Evolutionary conservation across 2,888 invertebrate species (phyloP).

Genomic region (Rotaria sp.): DNA sequence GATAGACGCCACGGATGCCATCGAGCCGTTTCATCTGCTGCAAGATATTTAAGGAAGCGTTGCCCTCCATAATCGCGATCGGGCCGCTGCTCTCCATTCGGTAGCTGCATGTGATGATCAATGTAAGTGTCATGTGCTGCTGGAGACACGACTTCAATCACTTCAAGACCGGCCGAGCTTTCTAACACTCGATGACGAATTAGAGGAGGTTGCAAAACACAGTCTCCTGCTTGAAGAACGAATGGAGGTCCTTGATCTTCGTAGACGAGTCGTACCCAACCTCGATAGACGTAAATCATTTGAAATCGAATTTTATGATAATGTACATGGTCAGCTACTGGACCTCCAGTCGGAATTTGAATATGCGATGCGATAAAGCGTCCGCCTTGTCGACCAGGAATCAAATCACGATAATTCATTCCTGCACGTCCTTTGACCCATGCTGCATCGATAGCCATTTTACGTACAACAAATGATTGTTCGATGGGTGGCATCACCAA

Average conservation of each 20-base stretch:
- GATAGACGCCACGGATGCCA: too few species aligned
- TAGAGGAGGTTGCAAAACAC: not conserved
- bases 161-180: not conserved
- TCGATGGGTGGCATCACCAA: not conserved
- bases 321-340: not conserved
- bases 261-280: not conserved
- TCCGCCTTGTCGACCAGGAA: not conserved
- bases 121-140: too few species aligned
- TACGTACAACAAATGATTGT: not conserved
- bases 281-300: not conserved
- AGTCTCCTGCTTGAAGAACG: not conserved
- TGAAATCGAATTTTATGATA: not conserved
- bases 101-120: too few species aligned
- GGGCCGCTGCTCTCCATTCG: too few species aligned
- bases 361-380: not conserved
- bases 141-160: not conserved
- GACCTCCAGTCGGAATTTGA: not conserved
- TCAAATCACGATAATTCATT: constrained; percentile 7
- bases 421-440: not conserved
- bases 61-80: too few species aligned
- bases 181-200: not conserved
- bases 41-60: too few species aligned
- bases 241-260: not conserved
- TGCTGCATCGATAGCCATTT: not conserved
- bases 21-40: too few species aligned